Evolutionary conservation across 2,797 vertebrate species (phyloP), one percentile per base, ranked within the genome.

Genomic region (Poeciliopsis gracilis): DNA sequence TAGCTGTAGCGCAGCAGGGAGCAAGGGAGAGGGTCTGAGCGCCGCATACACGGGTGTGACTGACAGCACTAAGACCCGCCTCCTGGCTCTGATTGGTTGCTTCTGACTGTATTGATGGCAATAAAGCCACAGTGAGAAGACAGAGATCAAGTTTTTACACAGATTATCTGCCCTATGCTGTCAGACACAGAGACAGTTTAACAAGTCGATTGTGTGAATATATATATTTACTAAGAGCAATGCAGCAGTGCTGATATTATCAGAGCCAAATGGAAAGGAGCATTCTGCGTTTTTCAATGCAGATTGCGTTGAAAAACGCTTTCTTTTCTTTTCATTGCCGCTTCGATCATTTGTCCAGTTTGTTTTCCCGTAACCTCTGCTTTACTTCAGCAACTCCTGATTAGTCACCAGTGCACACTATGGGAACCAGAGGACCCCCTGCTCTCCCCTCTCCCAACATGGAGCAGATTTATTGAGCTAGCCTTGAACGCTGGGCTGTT

Each of bases 401-500:
- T 91, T 77, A 92, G 90, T 94, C 87, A 89, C 90, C 77, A 77
- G 80, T 80, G 79, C 81, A 73, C 82, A 59, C 57, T 59, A 79
- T 0, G n/a, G 88, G 30, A 90, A 92, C 46, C 25, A 13, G 78
- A 75, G 43, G 78, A 46, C 53, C 33, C 12, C 80, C 53, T 49
- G 47, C 49, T 75, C 82, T 69, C 76, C 80, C 28, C 38, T 49
- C 12, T 25, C 1, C 66, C 9, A 18, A 10, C 45, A 61, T 73
- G 0, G 1, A 81, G 88, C 87, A 94, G 96, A 96, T 97, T 97
- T 96, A 97, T 82, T 82, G 93, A 76, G 33, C 59, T 89, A 87
- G 93, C 97, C 97, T 97, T 97, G 97, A 95, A 94, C 81, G 15
- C 82, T 79, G 92, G 80, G 73, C 87, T 82, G 85, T 91, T 94